A percentile compares a stretch with the other conserved stretches of the same genome.
These are phyloP conservation scores for Crocidura indochinensis DNA, from an alignment of 2,797 vertebrate genomes.

Conservation along the genomic window DNA sequence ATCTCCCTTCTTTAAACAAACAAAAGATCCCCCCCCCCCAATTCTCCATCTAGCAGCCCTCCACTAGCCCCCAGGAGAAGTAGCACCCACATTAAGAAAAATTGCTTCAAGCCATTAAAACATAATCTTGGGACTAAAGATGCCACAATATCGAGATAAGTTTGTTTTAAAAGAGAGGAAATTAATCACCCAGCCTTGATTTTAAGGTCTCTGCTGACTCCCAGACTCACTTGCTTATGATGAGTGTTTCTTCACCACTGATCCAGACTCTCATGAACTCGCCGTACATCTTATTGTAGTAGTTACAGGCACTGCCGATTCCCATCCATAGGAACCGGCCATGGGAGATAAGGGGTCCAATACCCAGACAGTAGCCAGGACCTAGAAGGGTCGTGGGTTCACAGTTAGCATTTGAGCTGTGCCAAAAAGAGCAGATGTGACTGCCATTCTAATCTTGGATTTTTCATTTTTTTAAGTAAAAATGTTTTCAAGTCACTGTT, in stretches of 20 bases:
- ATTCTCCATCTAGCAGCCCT: too few species aligned
- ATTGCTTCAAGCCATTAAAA: constrained; percentile 31
- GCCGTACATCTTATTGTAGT: constrained; percentile 96
- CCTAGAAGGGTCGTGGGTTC: constrained; percentile 89
- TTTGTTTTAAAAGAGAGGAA: constrained; percentile 36
- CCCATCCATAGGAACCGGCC: constrained; percentile 96
- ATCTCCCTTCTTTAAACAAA: too few species aligned
- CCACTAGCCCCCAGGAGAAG: neutral
- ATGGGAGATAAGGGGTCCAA: constrained; percentile 95
- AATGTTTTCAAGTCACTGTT: too few species aligned
- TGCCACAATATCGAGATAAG: neutral
- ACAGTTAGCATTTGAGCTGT: neutral
- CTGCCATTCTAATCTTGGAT: too few species aligned
- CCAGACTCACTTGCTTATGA: constrained; percentile 95
- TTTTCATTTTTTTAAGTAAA: too few species aligned
- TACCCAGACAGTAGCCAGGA: constrained; percentile 94
- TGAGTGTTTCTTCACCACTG: constrained; percentile 95
- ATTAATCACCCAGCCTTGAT: neutral
- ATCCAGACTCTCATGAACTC: constrained; percentile 97
- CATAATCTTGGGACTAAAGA: constrained; percentile 2
- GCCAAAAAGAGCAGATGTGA: neutral
- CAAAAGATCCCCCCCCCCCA: too few species aligned
- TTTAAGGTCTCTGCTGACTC: constrained; percentile 26
- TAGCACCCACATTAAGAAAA: neutral
- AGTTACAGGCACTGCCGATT: constrained; percentile 96